Base-by-base conservation (phyloP, 2,888 invertebrate species). In the Philaethria dido region DNA sequence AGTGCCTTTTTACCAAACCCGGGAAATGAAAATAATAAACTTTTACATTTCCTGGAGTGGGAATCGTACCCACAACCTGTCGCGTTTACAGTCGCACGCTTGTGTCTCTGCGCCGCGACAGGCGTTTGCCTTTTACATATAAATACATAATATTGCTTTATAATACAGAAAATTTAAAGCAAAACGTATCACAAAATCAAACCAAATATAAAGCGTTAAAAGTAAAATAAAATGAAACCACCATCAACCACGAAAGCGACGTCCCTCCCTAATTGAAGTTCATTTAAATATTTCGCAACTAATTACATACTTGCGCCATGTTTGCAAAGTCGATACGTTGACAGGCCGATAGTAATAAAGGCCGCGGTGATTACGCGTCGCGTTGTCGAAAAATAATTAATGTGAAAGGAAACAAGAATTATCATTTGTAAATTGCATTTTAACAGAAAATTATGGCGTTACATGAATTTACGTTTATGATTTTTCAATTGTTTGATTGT, bases 361-460 rank as follows among this genome's bases (percentile, higher is more conserved):
- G n/a, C n/a, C n/a, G 68, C 66, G 68, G 69, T 67, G 63, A 73
- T 70, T 70, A 73, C 69, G 69, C 45, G 65, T 42, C 14, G 57
- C 33, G 64, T 65, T 59, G 62, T 65, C 68, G 57, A 50, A 69
- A 69, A 71, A 71, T 72, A 66, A 68, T 69, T 69, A 64, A 68
- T 69, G 66, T 62, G 66, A 42, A 66, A 61, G 64, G 62, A 39
- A 59, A 66, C 71, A 64, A 42, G 64, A 70, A 66, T 68, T 62
- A 60, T 62, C 36, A 69, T 64, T 54, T 64, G 69, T 62, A 59
- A 68, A 69, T 70, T 72, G 72, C 62, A 50, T 73, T 70, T 70
- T 66, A 72, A 73, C 73, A 66, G 67, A 72, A 72, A 72, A 69
- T 69, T 62, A 72, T 70, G 69, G 72, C 45, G 50, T 18, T 48